Evolutionary conservation across 2,113 vertebrate species (phyloP), one percentile per base, ranked within the genome.

Genomic region (Reinhardtius hippoglossoides): DNA sequence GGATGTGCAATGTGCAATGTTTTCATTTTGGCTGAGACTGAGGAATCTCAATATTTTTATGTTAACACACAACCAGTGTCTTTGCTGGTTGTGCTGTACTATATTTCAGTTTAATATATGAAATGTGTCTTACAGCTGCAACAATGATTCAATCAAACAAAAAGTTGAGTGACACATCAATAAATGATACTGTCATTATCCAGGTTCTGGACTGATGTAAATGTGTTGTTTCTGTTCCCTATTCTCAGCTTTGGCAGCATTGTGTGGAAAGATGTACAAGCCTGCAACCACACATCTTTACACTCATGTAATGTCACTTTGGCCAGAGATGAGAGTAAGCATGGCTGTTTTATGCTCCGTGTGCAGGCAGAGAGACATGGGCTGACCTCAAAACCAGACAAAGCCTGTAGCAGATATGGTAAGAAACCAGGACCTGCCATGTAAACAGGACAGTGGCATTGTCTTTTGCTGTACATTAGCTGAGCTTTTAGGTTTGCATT

Each of bases 361-460:
- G 82, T 88, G 20, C 35, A 0, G 6, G 76, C 79, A 1, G 23
- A 79, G 44, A 56, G 68, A 9, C 35, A 0, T 2, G 48, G 57
- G 2, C 65, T 68, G 57, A 60, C 0, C 2, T 83, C 86, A 0
- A 3, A 0, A 10, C 24, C 55, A 0, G 74, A 46, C 1, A 0
- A 71, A 12, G 82, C 80, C 48, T 90, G 88, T 27, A 85, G 74
- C 68, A 64, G 0, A 40, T 18, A 74, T 2, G 77, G 88, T 88
- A 13, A 74, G 75, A 31, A 42, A 42, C 8, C 42, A 27, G 5
- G 12, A 57, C 5, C 10, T 21, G 4, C 15, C 12, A 26, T 50
- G 35, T 9, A 2, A 46, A 3, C 15, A 18, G 50, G 42, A 44
- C 2, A 44, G 12, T 44, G 42, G 0, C 42, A 16, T 5, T 46